Evolutionary conservation across 2,113 vertebrate genomes (phyloP).

Genomic region (Coryphaenoides rupestris): DNA sequence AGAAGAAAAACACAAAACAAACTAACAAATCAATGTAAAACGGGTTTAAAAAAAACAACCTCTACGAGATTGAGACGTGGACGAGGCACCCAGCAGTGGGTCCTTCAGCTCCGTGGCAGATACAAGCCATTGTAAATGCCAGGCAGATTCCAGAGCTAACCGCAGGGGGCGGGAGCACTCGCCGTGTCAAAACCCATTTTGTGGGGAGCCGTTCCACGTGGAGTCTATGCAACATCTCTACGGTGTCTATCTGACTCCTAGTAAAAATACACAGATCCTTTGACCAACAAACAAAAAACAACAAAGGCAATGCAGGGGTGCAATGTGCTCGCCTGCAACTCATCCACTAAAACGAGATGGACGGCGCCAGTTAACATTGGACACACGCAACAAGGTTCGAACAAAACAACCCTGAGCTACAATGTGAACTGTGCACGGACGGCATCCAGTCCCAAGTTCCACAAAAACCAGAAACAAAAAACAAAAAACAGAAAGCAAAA

Average conservation of each 20-base stretch:
- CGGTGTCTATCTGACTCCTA: constrained; percentile 14
- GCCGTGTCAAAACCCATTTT: constrained; percentile 34
- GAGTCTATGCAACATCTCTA: constrained; percentile 29
- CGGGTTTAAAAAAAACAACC: constrained; percentile 49
- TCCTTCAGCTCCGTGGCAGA: constrained; percentile 76
- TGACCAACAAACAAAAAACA: constrained; percentile 54
- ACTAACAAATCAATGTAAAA: constrained; percentile 16
- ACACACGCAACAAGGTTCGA: constrained; percentile 78
- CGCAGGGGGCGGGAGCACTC: constrained; percentile 63
- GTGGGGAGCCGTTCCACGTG: constrained; percentile 38
- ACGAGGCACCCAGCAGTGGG: constrained; percentile 17
- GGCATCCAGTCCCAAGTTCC: constrained; percentile 20
- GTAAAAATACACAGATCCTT: constrained; percentile 42
- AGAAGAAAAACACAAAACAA: constrained; percentile 21
- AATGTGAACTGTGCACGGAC: constrained; percentile 38
- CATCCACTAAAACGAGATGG: constrained; percentile 26
- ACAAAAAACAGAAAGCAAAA: not conserved
- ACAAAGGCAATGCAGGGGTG: constrained; percentile 22
- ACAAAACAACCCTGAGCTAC: constrained; percentile 81
- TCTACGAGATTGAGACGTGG: constrained; percentile 3
- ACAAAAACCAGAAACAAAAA: constrained; percentile 43
- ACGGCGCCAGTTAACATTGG: not conserved
- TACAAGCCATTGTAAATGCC: constrained; percentile 99
- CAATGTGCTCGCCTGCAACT: constrained; percentile 26
- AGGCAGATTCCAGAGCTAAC: constrained; percentile 76